Evolutionary conservation across 35 echinoderm and acorn worm genomes (phyloP).

Genomic region (Apostichopus californicus): DNA sequence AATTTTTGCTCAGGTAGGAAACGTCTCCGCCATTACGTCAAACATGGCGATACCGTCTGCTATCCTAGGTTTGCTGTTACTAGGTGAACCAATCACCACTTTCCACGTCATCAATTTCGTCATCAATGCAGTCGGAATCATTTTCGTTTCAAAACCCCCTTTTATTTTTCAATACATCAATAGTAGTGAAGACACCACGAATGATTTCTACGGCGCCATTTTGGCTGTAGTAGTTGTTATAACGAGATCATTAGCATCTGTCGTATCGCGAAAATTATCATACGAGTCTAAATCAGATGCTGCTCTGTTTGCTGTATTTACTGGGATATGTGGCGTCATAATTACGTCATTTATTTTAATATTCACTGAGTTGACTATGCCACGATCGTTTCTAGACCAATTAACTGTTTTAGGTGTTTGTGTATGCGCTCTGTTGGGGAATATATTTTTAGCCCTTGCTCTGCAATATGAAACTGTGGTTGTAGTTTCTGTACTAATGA

Average conservation of each 20-base stretch:
- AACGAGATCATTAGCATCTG: background rate
- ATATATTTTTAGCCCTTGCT: slow-evolving; percentile 6
- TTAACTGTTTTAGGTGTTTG: background rate
- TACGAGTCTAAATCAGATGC: background rate
- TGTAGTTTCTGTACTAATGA: background rate
- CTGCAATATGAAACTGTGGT: slow-evolving; percentile 2
- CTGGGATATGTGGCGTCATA: background rate
- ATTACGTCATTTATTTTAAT: background rate
- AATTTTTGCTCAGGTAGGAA: background rate
- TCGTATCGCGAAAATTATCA: slow-evolving; percentile 1
- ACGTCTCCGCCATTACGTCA: slow-evolving; percentile 13
- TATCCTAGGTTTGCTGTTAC: background rate
- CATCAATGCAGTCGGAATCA: background rate
- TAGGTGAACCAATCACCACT: background rate
- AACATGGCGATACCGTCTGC: slow-evolving; percentile 8
- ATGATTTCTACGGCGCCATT: background rate
- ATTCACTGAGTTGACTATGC: background rate
- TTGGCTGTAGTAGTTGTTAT: background rate
- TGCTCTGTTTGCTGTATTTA: background rate
- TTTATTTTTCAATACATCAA: background rate
- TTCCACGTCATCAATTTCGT: background rate
- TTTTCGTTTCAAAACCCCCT: background rate
- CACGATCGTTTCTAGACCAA: background rate
- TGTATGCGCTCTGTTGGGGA: slow-evolving; percentile 1
- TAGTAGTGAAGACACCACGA: background rate